These are phyloP conservation scores for Parascotia fuliginaria DNA, from an alignment of 2,888 invertebrate genomes.

Conservation along the genomic window DNA sequence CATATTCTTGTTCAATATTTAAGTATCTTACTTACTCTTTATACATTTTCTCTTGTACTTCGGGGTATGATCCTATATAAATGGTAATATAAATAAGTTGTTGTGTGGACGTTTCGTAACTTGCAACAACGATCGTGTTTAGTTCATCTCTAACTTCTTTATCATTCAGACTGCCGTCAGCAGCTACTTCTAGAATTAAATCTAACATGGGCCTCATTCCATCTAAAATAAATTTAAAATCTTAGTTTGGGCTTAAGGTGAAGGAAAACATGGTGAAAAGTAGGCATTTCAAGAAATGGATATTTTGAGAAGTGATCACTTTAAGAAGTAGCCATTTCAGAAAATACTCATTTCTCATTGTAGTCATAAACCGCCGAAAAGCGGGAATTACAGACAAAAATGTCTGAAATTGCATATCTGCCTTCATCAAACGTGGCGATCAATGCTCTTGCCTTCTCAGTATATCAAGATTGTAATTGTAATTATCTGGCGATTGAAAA, in stretches of 20 bases:
- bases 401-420: background rate
- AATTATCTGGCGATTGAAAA: no score
- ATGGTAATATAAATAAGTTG: slow-evolving; percentile 16
- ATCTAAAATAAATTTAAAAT: no score
- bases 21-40: slow-evolving; percentile 47
- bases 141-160: slow-evolving; percentile 49
- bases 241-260: no score
- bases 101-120: slow-evolving; percentile 31
- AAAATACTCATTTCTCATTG: no score
- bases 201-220: slow-evolving; percentile 27
- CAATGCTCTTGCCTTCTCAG: no score
- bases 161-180: slow-evolving; percentile 27
- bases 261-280: no score
- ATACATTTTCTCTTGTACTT: slow-evolving; percentile 55
- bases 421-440: no score
- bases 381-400: background rate
- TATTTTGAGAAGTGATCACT: no score
- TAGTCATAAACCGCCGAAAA: no score
- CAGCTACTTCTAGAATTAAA: slow-evolving; percentile 18
- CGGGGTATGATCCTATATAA: slow-evolving; percentile 49
- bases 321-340: no score
- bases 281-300: no score
- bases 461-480: no score
- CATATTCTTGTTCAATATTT: background rate
- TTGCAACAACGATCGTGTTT: slow-evolving; percentile 41